Evolutionary conservation across 2,888 invertebrate species (phyloP).

Genomic region (Caenorhabditis imperialis): DNA sequence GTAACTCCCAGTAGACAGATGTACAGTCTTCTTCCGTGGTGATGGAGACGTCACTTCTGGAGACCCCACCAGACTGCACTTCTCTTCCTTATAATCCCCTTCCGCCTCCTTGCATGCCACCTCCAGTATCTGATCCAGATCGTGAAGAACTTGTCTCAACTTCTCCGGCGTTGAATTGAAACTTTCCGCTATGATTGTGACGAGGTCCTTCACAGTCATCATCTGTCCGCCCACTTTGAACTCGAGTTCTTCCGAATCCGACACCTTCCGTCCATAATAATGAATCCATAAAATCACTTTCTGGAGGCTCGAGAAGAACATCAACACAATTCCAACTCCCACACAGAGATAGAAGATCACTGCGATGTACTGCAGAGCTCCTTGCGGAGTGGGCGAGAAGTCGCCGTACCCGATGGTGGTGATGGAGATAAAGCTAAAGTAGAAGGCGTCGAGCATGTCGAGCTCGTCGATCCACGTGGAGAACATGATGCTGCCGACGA

Average conservation of each 20-base stretch:
- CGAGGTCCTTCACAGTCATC: constrained; percentile 67
- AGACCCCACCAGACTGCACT: not conserved
- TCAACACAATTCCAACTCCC: constrained; percentile 65
- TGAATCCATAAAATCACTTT: constrained; percentile 64
- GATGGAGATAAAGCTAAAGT: constrained; percentile 74
- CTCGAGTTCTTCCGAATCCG: constrained; percentile 66
- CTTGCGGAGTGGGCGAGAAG: constrained; percentile 60
- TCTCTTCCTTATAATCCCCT: constrained; percentile 17
- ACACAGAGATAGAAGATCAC: constrained; percentile 63
- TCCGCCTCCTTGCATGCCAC: constrained; percentile 56
- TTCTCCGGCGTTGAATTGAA: constrained; percentile 62
- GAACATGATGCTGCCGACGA: constrained; percentile 67
- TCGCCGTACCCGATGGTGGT: constrained; percentile 75
- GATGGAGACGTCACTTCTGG: constrained; percentile 4
- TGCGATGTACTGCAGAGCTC: constrained; percentile 56
- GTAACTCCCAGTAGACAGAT: constrained; percentile 12
- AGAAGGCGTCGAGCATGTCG: constrained; percentile 64
- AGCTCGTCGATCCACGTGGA: constrained; percentile 65
- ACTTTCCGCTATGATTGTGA: constrained; percentile 64
- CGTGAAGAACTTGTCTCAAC: constrained; percentile 61
- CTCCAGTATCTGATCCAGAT: constrained; percentile 64
- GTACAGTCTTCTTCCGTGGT: constrained; percentile 21
- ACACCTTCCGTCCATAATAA: constrained; percentile 55
- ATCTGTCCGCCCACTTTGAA: constrained; percentile 70
- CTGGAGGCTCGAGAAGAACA: constrained; percentile 64